Evolutionary conservation across 2,797 vertebrate species (phyloP), one percentile per base, ranked within the genome.

Genomic region (Huso huso): DNA sequence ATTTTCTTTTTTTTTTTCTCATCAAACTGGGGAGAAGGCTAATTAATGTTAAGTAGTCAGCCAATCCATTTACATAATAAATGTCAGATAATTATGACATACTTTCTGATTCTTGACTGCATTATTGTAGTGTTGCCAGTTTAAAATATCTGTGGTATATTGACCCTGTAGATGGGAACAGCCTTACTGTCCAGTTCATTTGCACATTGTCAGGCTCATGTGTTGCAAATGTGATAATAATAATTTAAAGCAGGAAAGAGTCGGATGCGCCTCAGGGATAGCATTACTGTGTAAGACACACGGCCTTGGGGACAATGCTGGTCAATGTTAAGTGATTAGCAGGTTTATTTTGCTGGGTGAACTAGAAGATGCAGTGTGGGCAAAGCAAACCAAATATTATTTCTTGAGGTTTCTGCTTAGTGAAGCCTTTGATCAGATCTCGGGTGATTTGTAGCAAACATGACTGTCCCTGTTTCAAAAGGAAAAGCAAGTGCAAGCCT

Each of bases 11-110:
- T 37, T 37, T 9, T 88, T 89, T 88, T 76, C 80, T 85, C 84
- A 89, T 87, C 88, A 88, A 88, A 88, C 85, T 89, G 82, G 82
- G 81, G 82, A 90, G 83, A 81, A 83, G 83, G 82, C 81, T 84
- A 87, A 89, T 89, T 88, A 84, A 87, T 89, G 88, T 72, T 82
- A 87, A 86, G 80, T 87, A 87, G 87, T 87, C 85, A 83, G 84
- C 78, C 79, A 75, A 80, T 85, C 88, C 79, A 88, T 89, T 89
- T 87, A 81, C 85, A 89, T 88, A 84, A 88, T 88, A 87, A 88
- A 88, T 84, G 86, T 86, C 79, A 79, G 74, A 74, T 89, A 88
- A 89, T 89, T 87, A 86, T 87, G 86, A 88, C 85, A 82, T 88
- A 90, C 88, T 89, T 88, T 85, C 84, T 87, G 87, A 80, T 87